Percentiles rank a stretch among this genome's conserved stretches.
These are phyloP conservation scores for Timema cristinae DNA, from an alignment of 2,888 invertebrate species.

Conservation along the genomic window DNA sequence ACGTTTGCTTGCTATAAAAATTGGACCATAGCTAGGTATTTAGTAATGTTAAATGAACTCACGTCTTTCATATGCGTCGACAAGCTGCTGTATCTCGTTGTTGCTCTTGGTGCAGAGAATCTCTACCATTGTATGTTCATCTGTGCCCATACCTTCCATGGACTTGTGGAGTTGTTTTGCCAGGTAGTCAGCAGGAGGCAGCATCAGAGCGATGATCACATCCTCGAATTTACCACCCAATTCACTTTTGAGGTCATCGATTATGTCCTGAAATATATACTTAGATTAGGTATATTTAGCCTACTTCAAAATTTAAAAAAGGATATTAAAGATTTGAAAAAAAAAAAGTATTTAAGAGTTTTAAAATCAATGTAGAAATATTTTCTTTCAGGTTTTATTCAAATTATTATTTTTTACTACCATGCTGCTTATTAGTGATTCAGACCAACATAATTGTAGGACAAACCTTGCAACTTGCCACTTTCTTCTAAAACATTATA, in stretches of 20 bases:
- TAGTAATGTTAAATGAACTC: slow-evolving; percentile 37
- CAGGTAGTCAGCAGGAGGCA: slow-evolving; percentile 62
- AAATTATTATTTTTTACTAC: too few species aligned
- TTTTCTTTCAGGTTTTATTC: too few species aligned
- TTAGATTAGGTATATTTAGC: too few species aligned
- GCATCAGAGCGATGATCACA: slow-evolving; percentile 66
- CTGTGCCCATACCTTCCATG: slow-evolving; percentile 71
- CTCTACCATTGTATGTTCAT: slow-evolving; percentile 69
- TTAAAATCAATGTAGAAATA: too few species aligned
- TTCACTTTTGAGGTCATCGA: slow-evolving; percentile 68
- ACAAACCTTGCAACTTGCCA: too few species aligned
- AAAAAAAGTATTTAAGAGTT: too few species aligned
- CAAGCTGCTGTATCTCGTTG: slow-evolving; percentile 59
- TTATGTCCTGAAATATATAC: slow-evolving; percentile 50
- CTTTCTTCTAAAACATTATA: too few species aligned
- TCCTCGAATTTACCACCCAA: slow-evolving; percentile 73
- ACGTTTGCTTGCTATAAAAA: not conserved
- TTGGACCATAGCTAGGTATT: too few species aligned
- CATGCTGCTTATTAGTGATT: too few species aligned
- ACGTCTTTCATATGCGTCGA: slow-evolving; percentile 60
- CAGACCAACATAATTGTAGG: too few species aligned
- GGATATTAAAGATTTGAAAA: too few species aligned
- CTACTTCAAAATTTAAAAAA: too few species aligned
- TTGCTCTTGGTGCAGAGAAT: slow-evolving; percentile 68
- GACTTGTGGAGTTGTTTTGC: slow-evolving; percentile 69